Percentiles rank a stretch among this genome's conserved stretches.
These are phyloP conservation scores for Coecobrya sp. DNA, from an alignment of 2,888 invertebrate genomes.

Conservation along the genomic window DNA sequence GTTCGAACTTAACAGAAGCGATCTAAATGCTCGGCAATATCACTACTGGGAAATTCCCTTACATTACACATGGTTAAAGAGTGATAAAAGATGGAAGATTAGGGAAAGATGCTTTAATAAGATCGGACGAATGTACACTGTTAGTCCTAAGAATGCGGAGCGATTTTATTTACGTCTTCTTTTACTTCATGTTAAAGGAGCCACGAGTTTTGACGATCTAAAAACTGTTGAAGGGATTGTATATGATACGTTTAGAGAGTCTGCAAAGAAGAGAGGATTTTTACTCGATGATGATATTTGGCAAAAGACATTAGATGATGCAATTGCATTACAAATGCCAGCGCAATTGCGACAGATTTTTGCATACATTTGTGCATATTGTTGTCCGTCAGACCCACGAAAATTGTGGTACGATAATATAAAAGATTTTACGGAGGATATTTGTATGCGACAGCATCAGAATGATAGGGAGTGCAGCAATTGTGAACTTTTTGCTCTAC, in stretches of 20 bases:
- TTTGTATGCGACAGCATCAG: conserved; percentile 80
- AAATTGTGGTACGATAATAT: conserved; percentile 86
- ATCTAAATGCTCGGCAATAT: conserved; percentile 75
- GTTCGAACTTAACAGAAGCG: conserved; percentile 85
- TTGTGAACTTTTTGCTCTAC: conserved; percentile 16
- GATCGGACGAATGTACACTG: conserved; percentile 86
- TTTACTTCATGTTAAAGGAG: conserved; percentile 80
- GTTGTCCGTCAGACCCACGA: conserved; percentile 83
- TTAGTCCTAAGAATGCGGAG: conserved; percentile 85
- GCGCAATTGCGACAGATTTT: conserved; percentile 85
- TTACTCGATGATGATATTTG: conserved; percentile 87
- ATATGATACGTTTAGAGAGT: conserved; percentile 84
- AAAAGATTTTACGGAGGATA: conserved; percentile 85
- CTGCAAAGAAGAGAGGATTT: conserved; percentile 74
- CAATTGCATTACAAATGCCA: conserved; percentile 85
- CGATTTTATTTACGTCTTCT: conserved; percentile 84
- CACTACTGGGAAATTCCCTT: conserved; percentile 84
- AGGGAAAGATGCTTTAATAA: conserved; percentile 61
- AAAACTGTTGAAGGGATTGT: conserved; percentile 81
- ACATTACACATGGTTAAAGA: conserved; percentile 75
- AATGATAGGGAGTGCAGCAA: not conserved
- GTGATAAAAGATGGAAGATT: conserved; percentile 81
- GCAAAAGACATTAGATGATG: conserved; percentile 85
- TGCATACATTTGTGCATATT: conserved; percentile 83
- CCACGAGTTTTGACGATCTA: conserved; percentile 82